Conservation (phyloP, 2,113 vertebrate genomes). For the Mesitornis unicolor region DNA sequence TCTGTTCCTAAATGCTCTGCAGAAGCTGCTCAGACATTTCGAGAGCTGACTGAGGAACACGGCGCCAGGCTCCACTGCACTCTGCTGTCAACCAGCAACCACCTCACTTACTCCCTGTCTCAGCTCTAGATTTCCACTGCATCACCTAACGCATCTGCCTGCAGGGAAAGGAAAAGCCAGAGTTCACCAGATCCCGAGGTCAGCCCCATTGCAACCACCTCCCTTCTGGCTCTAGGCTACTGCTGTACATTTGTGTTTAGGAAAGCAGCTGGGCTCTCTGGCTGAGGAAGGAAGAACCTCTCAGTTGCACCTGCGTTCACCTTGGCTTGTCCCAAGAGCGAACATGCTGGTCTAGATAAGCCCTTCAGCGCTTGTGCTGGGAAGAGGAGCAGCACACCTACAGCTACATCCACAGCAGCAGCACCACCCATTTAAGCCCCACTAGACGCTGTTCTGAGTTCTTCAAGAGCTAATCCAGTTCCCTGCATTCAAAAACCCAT, state of each 20-base stretch:
- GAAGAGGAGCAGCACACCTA: not conserved
- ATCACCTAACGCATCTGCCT: not conserved
- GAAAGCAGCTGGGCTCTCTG: not conserved
- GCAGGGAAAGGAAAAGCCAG: constrained; percentile 41
- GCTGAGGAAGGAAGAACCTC: not conserved
- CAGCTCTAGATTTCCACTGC: constrained; percentile 59
- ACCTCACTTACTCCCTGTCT: constrained; percentile 56
- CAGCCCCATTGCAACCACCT: not conserved
- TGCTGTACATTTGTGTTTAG: accelerated
- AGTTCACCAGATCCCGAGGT: constrained; percentile 5
- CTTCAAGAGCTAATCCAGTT: not conserved
- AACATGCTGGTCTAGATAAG: not conserved
- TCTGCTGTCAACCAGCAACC: not conserved
- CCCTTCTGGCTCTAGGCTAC: not conserved
- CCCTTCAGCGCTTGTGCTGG: not conserved
- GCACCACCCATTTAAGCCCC: not conserved
- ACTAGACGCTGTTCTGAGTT: not conserved
- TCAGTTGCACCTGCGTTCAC: not conserved
- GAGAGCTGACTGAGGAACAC: not conserved
- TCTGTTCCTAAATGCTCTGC: not conserved
- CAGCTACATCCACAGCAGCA: not conserved
- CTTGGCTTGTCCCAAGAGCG: not conserved
- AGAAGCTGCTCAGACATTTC: constrained; percentile 41
- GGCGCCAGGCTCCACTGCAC: not conserved
- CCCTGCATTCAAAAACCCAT: not conserved